phyloP scores from a whole-genome alignment of 2,113 vertebrate genomes.

The Xiphophorus couchianus region DNA sequence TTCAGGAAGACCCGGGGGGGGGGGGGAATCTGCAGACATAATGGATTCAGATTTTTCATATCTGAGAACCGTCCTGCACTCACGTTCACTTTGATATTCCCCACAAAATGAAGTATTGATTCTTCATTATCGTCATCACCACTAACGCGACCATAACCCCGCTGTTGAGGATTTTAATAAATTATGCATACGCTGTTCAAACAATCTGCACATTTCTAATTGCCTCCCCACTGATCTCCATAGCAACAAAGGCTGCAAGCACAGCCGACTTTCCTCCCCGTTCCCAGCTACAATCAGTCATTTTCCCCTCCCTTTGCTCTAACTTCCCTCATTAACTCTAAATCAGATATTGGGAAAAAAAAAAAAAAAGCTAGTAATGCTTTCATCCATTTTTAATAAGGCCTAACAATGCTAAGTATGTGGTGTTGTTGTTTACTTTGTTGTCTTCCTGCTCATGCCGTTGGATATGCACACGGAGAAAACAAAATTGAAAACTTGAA shows the following conservation, averaged over 20 bases:
- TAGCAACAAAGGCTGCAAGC: constrained; percentile 66
- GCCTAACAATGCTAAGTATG: constrained; percentile 41
- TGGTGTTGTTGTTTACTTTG: constrained; percentile 18
- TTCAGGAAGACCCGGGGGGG: not conserved
- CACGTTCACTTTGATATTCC: constrained; percentile 15
- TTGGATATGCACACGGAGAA: not conserved
- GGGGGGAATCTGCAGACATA: not conserved
- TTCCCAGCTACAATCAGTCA: constrained; percentile 44
- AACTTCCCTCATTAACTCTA: constrained; percentile 69
- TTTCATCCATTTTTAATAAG: constrained; percentile 70
- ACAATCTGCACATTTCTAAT: constrained; percentile 61
- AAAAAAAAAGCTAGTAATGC: constrained; percentile 60
- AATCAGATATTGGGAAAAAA: constrained; percentile 67
- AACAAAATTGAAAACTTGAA: not conserved
- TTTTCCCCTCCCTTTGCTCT: constrained; percentile 13
- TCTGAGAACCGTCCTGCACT: constrained; percentile 1
- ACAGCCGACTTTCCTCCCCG: constrained; percentile 19
- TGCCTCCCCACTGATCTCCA: constrained; percentile 71
- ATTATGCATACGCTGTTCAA: constrained; percentile 68
- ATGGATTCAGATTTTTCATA: not conserved
- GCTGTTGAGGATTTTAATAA: constrained; percentile 57
- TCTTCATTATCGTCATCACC: constrained; percentile 15
- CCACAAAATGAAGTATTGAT: constrained; percentile 46
- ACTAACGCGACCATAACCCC: constrained; percentile 18
- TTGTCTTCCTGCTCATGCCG: not conserved